Base-by-base conservation (phyloP, 2,888 invertebrate species). In the Gonocerus acuteangulatus region DNA sequence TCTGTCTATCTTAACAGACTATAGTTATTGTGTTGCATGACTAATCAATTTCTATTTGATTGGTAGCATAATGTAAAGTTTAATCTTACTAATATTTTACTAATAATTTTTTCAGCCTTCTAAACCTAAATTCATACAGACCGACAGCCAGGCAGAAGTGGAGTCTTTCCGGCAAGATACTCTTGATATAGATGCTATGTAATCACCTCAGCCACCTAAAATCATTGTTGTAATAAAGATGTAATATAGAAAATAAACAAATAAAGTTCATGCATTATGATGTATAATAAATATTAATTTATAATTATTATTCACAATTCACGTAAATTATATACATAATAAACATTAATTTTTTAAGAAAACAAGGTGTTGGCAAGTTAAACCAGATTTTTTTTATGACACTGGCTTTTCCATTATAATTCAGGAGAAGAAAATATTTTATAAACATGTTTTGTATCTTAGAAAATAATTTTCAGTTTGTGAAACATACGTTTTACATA, bases 91-190 rank as follows among this genome's bases (percentile, higher is more conserved):
- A n/a, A n/a, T n/a, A n/a, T n/a, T n/a, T n/a, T n/a, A n/a, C n/a
- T n/a, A 42, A 42, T 42, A 3, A 42, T 56, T 4, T 21, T 60
- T 62, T 7, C 52, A 65, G 63, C 63, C 62, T 1, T 22, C 59
- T 15, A 62, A 52, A 7, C 44, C 27, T 4, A 27, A 9, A 9
- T 9, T 27, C 9, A 27, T 27, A 27, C 27, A 27, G 9, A 9
- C 27, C 2, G 86, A 86, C 74, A 85, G 85, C 73, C 84, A 85
- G 74, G 85, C 82, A 2, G 85, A 84, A 69, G 82, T 85, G 64
- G 85, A 85, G 75, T 79, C 81, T 75, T 85, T 86, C 76, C 78
- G 84, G 57, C 84, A 84, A 74, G 84, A 85, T 71, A 84, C 84
- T 48, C 77, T 84, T 42, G 79, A 79, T 48, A 54, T 63, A 3